A percentile compares a stretch with the other conserved stretches of the same genome.
These are phyloP conservation scores for Spizaetus ornatus DNA, from an alignment of 2,113 vertebrate species.

Conservation along the genomic window DNA sequence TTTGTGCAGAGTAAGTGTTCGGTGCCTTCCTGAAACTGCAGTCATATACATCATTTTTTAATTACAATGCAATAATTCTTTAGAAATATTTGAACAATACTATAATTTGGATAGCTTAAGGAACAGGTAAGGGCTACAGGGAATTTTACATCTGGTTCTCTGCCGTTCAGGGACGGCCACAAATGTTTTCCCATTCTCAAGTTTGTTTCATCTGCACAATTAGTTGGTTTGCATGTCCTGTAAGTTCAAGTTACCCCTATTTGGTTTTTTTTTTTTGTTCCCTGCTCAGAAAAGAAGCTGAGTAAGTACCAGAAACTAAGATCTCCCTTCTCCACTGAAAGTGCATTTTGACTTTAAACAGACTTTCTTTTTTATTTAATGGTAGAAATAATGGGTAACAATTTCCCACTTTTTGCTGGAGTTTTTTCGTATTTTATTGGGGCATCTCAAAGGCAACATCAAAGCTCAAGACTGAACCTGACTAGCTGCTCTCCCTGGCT, in stretches of 20 bases:
- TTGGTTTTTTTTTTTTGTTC: neutral
- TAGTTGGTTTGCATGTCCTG: neutral
- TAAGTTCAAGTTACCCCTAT: neutral
- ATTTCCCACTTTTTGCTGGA: neutral
- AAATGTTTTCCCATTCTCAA: rapidly evolving
- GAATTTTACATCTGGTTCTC: no score
- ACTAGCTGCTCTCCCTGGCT: neutral
- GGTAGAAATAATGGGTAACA: rapidly evolving
- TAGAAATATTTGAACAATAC: rapidly evolving
- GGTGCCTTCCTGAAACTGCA: neutral
- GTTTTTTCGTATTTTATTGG: neutral
- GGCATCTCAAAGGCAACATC: neutral
- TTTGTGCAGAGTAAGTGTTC: neutral
- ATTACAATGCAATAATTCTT: rapidly evolving
- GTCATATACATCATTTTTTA: rapidly evolving
- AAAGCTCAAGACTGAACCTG: neutral
- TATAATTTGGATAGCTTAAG: rapidly evolving
- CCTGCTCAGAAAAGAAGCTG: neutral
- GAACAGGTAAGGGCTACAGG: neutral
- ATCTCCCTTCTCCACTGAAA: neutral
- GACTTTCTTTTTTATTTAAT: neutral
- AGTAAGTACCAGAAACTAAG: neutral
- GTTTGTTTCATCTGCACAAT: neutral
- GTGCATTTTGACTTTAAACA: neutral
- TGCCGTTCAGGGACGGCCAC: neutral